Conservation (phyloP, 2,888 invertebrate species). For the Cosmia pyralina region DNA sequence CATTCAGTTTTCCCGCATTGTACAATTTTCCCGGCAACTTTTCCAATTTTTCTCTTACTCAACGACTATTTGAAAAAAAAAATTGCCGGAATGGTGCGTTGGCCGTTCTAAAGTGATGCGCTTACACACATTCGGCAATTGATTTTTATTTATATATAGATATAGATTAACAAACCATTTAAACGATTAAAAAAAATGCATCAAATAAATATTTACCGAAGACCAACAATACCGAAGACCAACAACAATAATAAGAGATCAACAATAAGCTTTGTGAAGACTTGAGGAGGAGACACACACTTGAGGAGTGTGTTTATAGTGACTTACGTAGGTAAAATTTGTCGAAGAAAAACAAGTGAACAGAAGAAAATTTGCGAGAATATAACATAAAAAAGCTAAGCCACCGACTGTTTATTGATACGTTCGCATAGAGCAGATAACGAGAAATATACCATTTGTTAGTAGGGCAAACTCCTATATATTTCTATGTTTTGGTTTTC, state of each 20-base stretch:
- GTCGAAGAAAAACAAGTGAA: conserved; percentile 33
- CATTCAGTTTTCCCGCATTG: no score
- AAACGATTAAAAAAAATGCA: background rate
- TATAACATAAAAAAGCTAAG: conserved; percentile 40
- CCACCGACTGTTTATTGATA: conserved; percentile 36
- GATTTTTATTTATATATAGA: no score
- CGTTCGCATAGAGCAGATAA: conserved; percentile 32
- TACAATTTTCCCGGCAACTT: no score
- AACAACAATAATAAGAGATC: no score
- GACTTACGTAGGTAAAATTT: background rate
- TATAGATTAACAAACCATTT: background rate
- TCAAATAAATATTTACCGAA: conserved; percentile 29
- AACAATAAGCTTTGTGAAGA: conserved; percentile 15
- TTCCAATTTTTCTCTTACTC: no score
- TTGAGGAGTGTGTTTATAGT: conserved; percentile 27
- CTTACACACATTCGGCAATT: no score
- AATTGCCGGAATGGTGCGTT: no score
- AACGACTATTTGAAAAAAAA: no score
- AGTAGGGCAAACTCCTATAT: background rate
- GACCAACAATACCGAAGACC: conserved; percentile 23
- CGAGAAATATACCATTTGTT: conserved; percentile 2
- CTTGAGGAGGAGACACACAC: conserved; percentile 11
- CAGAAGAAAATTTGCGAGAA: conserved; percentile 30
- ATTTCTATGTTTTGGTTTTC: background rate
- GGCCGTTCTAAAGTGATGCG: no score